Evolutionary conservation across 1,140 invertebrate genomes (phyloP).

Genomic region (Scylla paramamosain): DNA sequence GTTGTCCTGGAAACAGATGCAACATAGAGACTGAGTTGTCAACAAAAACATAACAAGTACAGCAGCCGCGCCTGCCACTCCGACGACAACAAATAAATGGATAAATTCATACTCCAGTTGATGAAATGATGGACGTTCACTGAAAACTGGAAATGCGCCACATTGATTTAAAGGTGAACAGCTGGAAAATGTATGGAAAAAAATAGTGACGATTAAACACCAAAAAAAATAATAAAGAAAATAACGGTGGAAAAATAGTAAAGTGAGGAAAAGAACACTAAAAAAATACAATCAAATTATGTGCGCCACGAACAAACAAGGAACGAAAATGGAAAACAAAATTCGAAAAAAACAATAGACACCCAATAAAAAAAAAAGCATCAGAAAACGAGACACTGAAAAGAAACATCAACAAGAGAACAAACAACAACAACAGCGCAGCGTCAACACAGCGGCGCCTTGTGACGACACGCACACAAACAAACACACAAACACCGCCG

Average conservation of each 20-base stretch:
- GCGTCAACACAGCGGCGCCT: neutral
- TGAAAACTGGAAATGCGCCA: neutral
- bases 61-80: too few relatives aligned
- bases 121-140: too few relatives aligned
- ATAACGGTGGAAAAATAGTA: neutral
- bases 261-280: neutral
- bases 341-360: conserved; percentile 1
- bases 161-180: neutral
- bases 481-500: neutral
- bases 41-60: too few relatives aligned
- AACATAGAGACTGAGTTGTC: too few relatives aligned
- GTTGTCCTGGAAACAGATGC: too few relatives aligned
- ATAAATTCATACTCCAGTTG: too few relatives aligned
- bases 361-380: neutral
- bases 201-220: neutral
- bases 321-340: neutral
- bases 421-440: neutral
- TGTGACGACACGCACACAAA: neutral
- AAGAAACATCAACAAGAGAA: neutral
- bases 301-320: neutral
- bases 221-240: neutral
- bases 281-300: neutral
- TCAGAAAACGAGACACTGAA: neutral
- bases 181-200: neutral
- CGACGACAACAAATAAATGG: too few relatives aligned